Evolutionary conservation across 2,888 invertebrate genomes (phyloP), one percentile per base, ranked within the genome.

Genomic region (Brachynemurus nebulosus): DNA sequence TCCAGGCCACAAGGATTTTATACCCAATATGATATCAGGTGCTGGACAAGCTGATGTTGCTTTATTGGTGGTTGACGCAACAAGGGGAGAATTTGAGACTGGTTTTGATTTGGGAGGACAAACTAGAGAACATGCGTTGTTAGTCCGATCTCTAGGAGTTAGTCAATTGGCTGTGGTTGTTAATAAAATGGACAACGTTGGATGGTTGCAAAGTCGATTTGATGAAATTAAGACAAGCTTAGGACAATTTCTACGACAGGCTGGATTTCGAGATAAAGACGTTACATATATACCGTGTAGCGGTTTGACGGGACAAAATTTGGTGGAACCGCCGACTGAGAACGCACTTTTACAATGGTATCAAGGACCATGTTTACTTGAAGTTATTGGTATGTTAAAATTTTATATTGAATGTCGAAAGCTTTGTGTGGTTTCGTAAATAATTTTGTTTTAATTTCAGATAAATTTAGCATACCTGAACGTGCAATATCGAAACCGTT

Each of bases 21-120:
- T 98, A 59, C 97, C 98, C 2, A 97, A 98, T 58, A 98, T 99
- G 97, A 98, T 99, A 53, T 89, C 88, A 11, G 97, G 97, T 12
- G 95, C 97, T 2, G 89, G 93, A 1, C 96, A 97, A 65, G 98
- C 98, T 2, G 98, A 99, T 68, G 96, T 92, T 1, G 96, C 95
- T 11, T 69, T 99, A 23, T 67, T 99, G 17, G 97, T 98, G 0
- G 88, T 98, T 1, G 97, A 98, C 70, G 91, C 96, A 1, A 86
- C 86, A 0, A 72, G 85, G 54, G 98, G 98, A 18, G 98, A 98
- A 68, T 99, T 99, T 67, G 98, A 99, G 66, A 92, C 96, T 34
- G 98, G 98, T 2, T 98, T 98, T 65, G 96, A 97, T 57, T 79
- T 83, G 53, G 97, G 97, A 9, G 98, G 98, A 2, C 98, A 98